Evolutionary conservation across 2,888 invertebrate genomes (phyloP), one percentile per base, ranked within the genome.

Genomic region (Volucella inanis): DNA sequence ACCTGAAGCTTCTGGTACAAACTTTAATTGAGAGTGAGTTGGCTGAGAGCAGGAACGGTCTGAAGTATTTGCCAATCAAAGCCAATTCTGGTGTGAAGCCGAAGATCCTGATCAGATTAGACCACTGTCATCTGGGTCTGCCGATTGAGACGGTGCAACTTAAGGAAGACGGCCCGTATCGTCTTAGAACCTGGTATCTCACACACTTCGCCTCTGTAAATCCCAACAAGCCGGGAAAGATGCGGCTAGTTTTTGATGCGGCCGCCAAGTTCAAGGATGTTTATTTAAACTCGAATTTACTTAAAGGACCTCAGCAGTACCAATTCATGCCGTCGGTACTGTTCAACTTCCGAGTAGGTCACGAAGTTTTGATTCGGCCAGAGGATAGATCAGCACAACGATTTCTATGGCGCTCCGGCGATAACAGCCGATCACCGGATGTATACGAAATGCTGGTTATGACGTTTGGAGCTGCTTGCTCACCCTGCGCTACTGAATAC

Each of bases 241-340:
- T 89, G 3, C 83, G 89, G 31, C 50, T 90, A 8, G 90, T 90
- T 0, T 89, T 87, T 59, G 89, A 90, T 74, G 90, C 90, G 8
- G 90, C 90, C 15, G 89, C 89, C 1, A 74, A 31, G 87, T 76
- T 3, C 41, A 88, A 15, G 90, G 89, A 8, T n/a, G 45, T 87
- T 3, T 87, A 87, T 11, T 68, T 90, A n/a, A 90, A 90, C 74
- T 88, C 88, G 14, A 39, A 80, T 10, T 67, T 91, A 10, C 65
- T 90, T 4, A 85, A 87, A 14, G 90, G 90, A 1, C 90, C 91
- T 1, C 90, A 90, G 70, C 67, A 90, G 9, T 87, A 90, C 4
- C 82, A 88, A 12, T 87, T 90, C 4, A 75, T 92, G 52, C 82
- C 88, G 2, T 89, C 90, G 1, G 89, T 91, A 1, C 74, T 91